Evolutionary conservation across 53 echinoderm and acorn worm genomes (phyloP).

Genomic region (Stichopus horrens): DNA sequence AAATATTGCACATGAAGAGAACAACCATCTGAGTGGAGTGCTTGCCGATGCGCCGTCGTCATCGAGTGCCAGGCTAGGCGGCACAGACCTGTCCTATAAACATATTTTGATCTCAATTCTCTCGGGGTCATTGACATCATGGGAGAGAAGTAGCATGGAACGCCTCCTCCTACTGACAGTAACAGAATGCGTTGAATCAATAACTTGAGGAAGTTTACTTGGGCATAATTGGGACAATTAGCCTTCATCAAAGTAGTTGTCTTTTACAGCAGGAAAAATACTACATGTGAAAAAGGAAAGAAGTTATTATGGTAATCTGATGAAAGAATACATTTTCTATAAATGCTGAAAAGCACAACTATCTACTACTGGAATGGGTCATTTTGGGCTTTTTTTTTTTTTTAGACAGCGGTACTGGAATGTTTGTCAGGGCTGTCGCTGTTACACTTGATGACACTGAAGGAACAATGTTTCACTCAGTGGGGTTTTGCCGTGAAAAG

Average conservation of each 20-base stretch:
- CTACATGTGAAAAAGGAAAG: not conserved
- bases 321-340: not conserved
- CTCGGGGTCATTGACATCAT: constrained; percentile 38
- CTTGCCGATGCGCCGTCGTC: not conserved
- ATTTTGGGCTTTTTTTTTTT: too few relatives aligned
- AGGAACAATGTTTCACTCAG: too few relatives aligned
- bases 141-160: not conserved
- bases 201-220: constrained; percentile 5
- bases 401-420: too few relatives aligned
- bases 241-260: not conserved
- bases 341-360: too few relatives aligned
- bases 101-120: constrained; percentile 49
- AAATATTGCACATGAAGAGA: not conserved
- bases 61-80: not conserved
- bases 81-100: constrained; percentile 36
- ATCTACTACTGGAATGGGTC: too few relatives aligned
- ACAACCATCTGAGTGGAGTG: not conserved
- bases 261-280: not conserved
- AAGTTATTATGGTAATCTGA: not conserved
- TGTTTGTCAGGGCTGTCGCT: too few relatives aligned
- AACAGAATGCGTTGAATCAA: not conserved
- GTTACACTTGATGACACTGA: too few relatives aligned
- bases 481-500: too few relatives aligned
- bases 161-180: not conserved
- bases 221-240: constrained; percentile 44